Evolutionary conservation across 2,797 vertebrate species (phyloP), one percentile per base, ranked within the genome.

Genomic region (Etheostoma perlongum): DNA sequence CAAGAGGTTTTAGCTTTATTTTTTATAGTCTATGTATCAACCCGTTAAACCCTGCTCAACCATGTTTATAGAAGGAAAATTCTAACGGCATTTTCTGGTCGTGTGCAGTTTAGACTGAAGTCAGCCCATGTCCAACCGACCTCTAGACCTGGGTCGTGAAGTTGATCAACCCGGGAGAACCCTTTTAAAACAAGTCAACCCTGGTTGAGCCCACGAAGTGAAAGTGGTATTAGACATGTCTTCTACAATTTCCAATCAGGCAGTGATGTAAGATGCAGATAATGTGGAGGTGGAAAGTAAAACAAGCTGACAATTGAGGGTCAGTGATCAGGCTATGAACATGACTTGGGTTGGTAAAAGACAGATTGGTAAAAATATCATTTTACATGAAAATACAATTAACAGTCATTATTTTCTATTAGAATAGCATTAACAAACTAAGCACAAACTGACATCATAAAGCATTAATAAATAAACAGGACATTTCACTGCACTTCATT

Each of bases 351-450:
- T 64, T 66, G 21, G 42, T 79, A 75, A 68, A 83, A 79, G 61
- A 86, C 73, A 54, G 79, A 60, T 16, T 73, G 70, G 23, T 70
- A 59, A 60, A 73, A 74, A 83, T 62, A 5, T 30, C 30, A 30
- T 30, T 30, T 30, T 30, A 91, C 87, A 91, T 64, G 58, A 25
- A 81, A 82, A 59, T 13, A 86, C 66, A 68, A 62, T 82, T 87
- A 92, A 92, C 91, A 92, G 91, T 92, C 88, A 42, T 81, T 68
- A 77, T 68, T 72, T 80, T 62, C 63, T 79, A 53, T 78, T 79
- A 70, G 49, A 82, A 88, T 74, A 86, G 67, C 75, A 71, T 72
- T 51, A 63, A 78, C 68, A 64, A 79, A 76, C 62, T 52, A 82
- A 83, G 76, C 74, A 83, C 62, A 80, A 72, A 78, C 53, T 49